Evolutionary conservation across 2,797 vertebrate genomes (phyloP), one percentile per base, ranked within the genome.

Genomic region (Pachyuromys duprasi): DNA sequence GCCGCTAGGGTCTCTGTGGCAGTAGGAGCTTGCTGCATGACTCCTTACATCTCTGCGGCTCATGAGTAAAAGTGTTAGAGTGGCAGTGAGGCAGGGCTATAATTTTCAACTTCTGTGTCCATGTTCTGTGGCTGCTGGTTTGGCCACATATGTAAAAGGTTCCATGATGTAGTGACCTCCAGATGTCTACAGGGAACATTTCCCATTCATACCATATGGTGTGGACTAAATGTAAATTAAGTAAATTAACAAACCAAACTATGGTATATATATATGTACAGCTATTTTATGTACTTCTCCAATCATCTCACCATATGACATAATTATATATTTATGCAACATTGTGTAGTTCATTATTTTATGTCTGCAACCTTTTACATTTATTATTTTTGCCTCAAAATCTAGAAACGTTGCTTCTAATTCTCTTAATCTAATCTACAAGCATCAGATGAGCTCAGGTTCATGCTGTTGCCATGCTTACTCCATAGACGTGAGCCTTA

Each of bases 291-390:
- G 39, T 1, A 0, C 2, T 81, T 15, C 8, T 69, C 5, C 18
- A 20, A 20, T 53, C 72, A 49, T 90, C 2, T 72, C 8, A 62
- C 2, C 67, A 0, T 78, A n/a, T 69, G n/a, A 4, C 11, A 82
- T 4, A 84, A 72, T 79, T 82, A 33, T 45, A 22, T 72, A 45
- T 62, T 90, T 89, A 87, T 86, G 74, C 17, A 75, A 4, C 5
- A n/a, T 45, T 90, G 14, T 81, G 18, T 26, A 90, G 79, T 28
- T 93, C 4, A 75, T 93, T 5, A 75, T n/a, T 93, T 82, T 60
- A 55, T 80, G 60, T 72, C 31, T 89, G 42, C 39, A 74, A 1
- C 60, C 36, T 42, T 42, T 22, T 62, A 31, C 69, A 31, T 3
- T 89, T 81, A 49, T 39, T 7, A 6, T 20, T 87, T 20, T 62